A percentile compares a stretch with the other conserved stretches of the same genome.
phyloP scores from a whole-genome alignment of 2,888 invertebrate species.

The Hypena proboscidalis region DNA sequence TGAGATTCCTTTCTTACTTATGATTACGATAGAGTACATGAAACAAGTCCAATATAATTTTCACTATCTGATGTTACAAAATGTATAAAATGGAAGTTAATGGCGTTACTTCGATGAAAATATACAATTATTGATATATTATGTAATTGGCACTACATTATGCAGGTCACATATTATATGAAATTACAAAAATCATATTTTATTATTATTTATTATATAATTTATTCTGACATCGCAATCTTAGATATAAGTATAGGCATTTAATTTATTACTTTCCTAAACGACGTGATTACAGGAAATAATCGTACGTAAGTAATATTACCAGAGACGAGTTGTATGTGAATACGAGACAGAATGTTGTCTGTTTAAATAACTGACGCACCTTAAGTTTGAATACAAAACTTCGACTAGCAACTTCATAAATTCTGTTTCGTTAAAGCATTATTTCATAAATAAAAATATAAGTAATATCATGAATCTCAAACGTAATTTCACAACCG shows the following conservation, averaged over 20 bases:
- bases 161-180: constrained; percentile 74
- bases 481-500: constrained; percentile 74
- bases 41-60: constrained; percentile 37
- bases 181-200: constrained; percentile 73
- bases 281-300: constrained; percentile 42
- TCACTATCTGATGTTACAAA: constrained; percentile 52
- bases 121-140: constrained; percentile 58
- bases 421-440: constrained; percentile 54
- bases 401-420: constrained; percentile 65
- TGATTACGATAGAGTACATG: constrained; percentile 39
- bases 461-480: constrained; percentile 54
- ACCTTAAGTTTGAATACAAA: constrained; percentile 45
- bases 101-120: constrained; percentile 42
- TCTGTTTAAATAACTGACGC: constrained; percentile 35
- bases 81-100: constrained; percentile 49
- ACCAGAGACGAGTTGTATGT: constrained; percentile 20
- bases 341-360: constrained; percentile 24
- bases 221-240: constrained; percentile 44
- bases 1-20: constrained; percentile 59
- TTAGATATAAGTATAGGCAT: constrained; percentile 49
- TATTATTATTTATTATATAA: constrained; percentile 38
- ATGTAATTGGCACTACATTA: constrained; percentile 79
- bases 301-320: constrained; percentile 37
- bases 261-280: constrained; percentile 46
- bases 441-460: constrained; percentile 56